phyloP scores from a whole-genome alignment of 2,888 invertebrate genomes.

The Suillia variegata region DNA sequence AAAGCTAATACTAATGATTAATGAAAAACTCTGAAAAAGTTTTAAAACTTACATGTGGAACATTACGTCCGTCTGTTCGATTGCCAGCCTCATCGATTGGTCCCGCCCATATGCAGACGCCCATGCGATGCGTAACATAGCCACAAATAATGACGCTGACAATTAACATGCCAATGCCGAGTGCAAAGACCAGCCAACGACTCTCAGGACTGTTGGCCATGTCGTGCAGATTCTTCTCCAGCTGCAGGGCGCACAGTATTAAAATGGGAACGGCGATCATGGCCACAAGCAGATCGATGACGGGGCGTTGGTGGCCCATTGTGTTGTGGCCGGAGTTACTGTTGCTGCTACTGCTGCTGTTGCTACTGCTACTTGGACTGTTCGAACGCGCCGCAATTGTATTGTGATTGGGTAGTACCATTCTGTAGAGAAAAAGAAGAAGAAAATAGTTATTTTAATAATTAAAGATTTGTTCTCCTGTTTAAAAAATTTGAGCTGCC shows the following conservation, averaged over 20 bases:
- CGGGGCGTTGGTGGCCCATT: slow-evolving; percentile 50
- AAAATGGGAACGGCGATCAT: slow-evolving; percentile 61
- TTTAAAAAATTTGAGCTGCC: too few species aligned
- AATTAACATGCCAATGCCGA: slow-evolving; percentile 60
- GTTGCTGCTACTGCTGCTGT: slow-evolving; percentile 30
- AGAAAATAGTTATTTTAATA: too few species aligned
- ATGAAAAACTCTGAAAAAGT: slow-evolving; percentile 4
- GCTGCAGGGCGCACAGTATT: slow-evolving; percentile 59
- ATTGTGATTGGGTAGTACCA: slow-evolving; percentile 55
- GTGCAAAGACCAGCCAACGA: slow-evolving; percentile 60
- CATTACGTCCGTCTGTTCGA: slow-evolving; percentile 36
- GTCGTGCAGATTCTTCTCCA: slow-evolving; percentile 60
- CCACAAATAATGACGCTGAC: slow-evolving; percentile 61
- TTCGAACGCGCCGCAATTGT: slow-evolving; percentile 47
- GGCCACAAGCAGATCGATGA: slow-evolving; percentile 60
- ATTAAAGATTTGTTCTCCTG: too few species aligned
- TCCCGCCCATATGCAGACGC: slow-evolving; percentile 61
- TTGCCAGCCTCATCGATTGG: slow-evolving; percentile 57
- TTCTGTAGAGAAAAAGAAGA: slow-evolving; percentile 35
- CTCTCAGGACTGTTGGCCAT: slow-evolving; percentile 55
- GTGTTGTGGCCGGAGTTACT: slow-evolving; percentile 6
- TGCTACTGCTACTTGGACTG: slow-evolving; percentile 34
- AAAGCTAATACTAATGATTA: not conserved
- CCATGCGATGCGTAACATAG: slow-evolving; percentile 62
- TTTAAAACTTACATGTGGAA: slow-evolving; percentile 45